Conservation (phyloP, 2,113 vertebrate species). For the Gnathonemus longibarbis region DNA sequence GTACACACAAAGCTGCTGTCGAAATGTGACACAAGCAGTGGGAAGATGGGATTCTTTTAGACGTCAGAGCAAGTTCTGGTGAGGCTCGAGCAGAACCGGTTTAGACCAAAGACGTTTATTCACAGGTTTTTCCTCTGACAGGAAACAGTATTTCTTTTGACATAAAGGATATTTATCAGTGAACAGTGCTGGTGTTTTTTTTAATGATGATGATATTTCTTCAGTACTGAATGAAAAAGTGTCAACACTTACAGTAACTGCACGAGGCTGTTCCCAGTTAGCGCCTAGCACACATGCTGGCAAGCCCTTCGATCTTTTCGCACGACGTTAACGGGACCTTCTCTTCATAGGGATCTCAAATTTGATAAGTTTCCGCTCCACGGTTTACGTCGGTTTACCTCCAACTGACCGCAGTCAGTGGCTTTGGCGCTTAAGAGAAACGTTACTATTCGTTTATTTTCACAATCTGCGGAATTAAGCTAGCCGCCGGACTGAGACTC, state of each 20-base stretch:
- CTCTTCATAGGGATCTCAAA: not conserved
- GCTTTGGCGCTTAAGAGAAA: not conserved
- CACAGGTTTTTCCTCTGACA: not conserved
- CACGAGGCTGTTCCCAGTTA: not conserved
- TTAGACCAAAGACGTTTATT: not conserved
- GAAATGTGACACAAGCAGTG: not conserved
- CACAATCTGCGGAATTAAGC: conserved; percentile 11
- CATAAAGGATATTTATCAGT: not conserved
- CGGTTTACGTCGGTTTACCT: not conserved
- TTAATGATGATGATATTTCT: not conserved
- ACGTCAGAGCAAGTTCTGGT: not conserved
- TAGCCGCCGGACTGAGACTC: conserved; percentile 7
- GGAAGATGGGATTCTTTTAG: not conserved
- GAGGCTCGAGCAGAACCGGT: not conserved
- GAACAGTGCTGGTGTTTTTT: not conserved
- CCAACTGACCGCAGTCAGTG: not conserved
- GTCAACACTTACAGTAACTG: not conserved
- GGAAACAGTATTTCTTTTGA: not conserved
- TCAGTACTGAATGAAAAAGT: not conserved
- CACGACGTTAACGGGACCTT: not conserved
- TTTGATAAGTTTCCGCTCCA: not conserved
- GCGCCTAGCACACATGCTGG: not conserved
- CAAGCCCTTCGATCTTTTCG: not conserved
- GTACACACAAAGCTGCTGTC: not conserved
- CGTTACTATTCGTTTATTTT: not conserved